Percentiles rank a stretch among this genome's conserved stretches.
These are phyloP conservation scores for Eptatretus atami DNA, from an alignment of 2,797 vertebrate species.

Conservation along the genomic window DNA sequence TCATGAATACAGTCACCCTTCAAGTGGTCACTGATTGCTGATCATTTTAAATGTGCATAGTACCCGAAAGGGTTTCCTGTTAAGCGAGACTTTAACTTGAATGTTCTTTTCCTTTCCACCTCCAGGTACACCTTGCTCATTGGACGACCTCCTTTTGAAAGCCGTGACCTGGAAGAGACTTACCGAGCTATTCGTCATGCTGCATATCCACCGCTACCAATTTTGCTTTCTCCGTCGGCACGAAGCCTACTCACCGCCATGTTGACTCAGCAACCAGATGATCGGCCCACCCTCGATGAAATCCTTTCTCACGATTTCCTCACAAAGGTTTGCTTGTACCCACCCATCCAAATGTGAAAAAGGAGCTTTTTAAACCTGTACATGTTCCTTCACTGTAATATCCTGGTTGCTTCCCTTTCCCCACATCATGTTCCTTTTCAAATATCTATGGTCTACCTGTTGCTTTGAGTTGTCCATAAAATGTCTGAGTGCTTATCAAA, in stretches of 20 bases:
- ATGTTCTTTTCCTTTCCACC: no score
- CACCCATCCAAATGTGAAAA: no score
- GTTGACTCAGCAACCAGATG: neutral
- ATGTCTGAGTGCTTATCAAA: no score
- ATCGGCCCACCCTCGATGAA: conserved; percentile 1
- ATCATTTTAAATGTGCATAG: neutral
- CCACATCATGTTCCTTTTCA: no score
- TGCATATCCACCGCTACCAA: conserved; percentile 34
- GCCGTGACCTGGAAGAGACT: conserved; percentile 75
- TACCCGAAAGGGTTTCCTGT: neutral
- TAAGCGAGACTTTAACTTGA: no score
- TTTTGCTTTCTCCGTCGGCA: conserved; percentile 19
- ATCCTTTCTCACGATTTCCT: conserved; percentile 1
- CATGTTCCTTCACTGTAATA: no score
- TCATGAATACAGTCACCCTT: neutral
- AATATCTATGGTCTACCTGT: no score
- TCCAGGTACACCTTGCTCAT: conserved; percentile 74
- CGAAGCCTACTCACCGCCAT: neutral
- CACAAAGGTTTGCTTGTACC: neutral
- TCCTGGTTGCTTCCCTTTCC: no score
- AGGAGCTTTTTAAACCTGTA: no score
- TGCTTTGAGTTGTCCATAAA: no score
- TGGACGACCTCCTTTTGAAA: conserved; percentile 81
- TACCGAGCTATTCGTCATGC: conserved; percentile 92
- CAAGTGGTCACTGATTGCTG: no score